Percentiles rank a stretch among this genome's conserved stretches.
These are phyloP conservation scores for Wiebesia pumilae DNA, from an alignment of 1,140 invertebrate species.

Conservation along the genomic window DNA sequence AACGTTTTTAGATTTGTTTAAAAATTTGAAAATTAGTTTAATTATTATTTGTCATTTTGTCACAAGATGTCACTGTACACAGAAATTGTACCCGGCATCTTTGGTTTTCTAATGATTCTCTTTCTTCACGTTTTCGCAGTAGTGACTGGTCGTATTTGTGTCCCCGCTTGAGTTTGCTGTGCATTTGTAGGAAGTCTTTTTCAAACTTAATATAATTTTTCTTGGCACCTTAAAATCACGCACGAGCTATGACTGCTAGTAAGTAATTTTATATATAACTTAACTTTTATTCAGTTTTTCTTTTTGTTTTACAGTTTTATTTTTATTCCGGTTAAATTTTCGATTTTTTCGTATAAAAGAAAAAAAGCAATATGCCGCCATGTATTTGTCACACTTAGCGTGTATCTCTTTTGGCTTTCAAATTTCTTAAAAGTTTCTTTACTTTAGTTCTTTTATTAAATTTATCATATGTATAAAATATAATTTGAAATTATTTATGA, in stretches of 20 bases:
- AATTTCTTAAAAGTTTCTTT: not conserved
- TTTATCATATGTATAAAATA: not conserved
- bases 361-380: conserved; percentile 26
- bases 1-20: not conserved
- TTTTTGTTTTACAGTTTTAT: not conserved
- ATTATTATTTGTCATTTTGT: not conserved
- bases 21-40: not conserved
- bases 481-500: not conserved
- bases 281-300: not conserved
- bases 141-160: conserved; percentile 22
- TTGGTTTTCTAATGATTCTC: conserved; percentile 33
- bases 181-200: conserved; percentile 16
- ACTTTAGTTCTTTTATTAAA: not conserved
- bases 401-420: conserved; percentile 4
- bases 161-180: conserved; percentile 26
- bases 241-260: conserved; percentile 46
- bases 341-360: conserved; percentile 21
- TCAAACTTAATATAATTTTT: not conserved
- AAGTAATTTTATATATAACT: conserved; percentile 13
- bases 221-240: not conserved
- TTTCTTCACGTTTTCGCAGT: conserved; percentile 23
- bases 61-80: conserved; percentile 32
- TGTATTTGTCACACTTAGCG: conserved; percentile 20
- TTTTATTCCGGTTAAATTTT: not conserved
- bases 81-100: conserved; percentile 35